phyloP scores from a whole-genome alignment of 2,888 invertebrate genomes.

The Eupeodes latifasciatus region DNA sequence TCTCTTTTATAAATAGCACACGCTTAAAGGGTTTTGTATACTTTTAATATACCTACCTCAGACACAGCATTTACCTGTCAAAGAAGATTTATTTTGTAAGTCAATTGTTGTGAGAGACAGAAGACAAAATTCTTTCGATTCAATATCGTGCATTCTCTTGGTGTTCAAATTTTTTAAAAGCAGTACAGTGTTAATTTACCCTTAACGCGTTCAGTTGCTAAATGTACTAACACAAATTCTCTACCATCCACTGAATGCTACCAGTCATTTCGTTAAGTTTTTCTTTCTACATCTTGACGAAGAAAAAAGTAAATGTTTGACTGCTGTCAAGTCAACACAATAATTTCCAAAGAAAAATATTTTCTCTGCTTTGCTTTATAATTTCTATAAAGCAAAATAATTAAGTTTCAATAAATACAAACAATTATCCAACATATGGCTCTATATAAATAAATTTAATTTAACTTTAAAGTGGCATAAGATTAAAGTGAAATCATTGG shows the following conservation, averaged over 20 bases:
- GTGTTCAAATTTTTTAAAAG: no score
- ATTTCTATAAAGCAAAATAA: neutral
- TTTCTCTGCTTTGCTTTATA: neutral
- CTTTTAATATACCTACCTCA: no score
- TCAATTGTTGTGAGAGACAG: no score
- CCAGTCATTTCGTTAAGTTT: conserved; percentile 17
- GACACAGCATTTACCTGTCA: no score
- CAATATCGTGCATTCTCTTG: no score
- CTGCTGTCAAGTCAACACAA: conserved; percentile 22
- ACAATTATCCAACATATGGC: neutral
- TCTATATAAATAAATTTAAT: neutral
- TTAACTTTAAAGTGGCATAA: neutral
- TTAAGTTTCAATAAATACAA: neutral
- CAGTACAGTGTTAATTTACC: neutral
- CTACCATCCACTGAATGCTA: neutral
- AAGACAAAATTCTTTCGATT: no score
- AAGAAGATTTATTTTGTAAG: no score
- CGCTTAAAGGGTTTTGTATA: no score
- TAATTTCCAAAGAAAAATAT: conserved; percentile 4
- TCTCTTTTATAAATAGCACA: no score
- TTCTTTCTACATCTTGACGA: neutral
- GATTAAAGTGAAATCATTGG: neutral
- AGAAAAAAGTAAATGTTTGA: conserved; percentile 18
- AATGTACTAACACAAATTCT: neutral
- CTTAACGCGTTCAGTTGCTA: neutral